These are phyloP conservation scores for Argyrosomus japonicus DNA, from an alignment of 2,113 vertebrate species.

Conservation along the genomic window DNA sequence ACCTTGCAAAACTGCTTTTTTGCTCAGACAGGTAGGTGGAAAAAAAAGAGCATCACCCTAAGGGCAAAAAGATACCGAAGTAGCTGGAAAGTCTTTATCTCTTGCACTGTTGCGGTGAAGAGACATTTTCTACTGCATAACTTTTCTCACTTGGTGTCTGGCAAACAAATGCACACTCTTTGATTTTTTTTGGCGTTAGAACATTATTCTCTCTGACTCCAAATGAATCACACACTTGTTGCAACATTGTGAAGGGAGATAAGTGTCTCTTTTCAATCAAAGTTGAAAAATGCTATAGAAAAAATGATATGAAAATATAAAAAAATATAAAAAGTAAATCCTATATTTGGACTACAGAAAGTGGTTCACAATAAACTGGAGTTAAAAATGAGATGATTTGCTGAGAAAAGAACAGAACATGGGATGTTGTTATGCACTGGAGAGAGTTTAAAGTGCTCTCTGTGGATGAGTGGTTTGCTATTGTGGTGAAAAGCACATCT, in stretches of 20 bases:
- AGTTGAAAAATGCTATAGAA: constrained; percentile 25
- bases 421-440: not conserved
- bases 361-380: constrained; percentile 10
- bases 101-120: constrained; percentile 53
- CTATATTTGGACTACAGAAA: not conserved
- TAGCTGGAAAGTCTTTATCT: constrained; percentile 78
- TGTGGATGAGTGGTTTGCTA: constrained; percentile 7
- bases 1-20: constrained; percentile 70
- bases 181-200: constrained; percentile 37
- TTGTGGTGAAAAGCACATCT: constrained; percentile 8
- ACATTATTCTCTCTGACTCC: constrained; percentile 38
- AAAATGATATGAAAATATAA: constrained; percentile 18
- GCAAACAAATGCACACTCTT: constrained; percentile 54
- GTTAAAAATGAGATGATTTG: constrained; percentile 20
- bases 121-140: constrained; percentile 62
- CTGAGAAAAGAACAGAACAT: not conserved
- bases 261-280: constrained; percentile 48
- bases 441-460: constrained; percentile 17
- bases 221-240: constrained; percentile 54
- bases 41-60: constrained; percentile 63
- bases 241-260: constrained; percentile 41
- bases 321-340: not conserved
- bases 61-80: constrained; percentile 72
- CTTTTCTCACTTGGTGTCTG: constrained; percentile 51
- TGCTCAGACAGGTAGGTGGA: constrained; percentile 69